phyloP scores from a whole-genome alignment of 2,888 invertebrate genomes.

The Idaea aversata region DNA sequence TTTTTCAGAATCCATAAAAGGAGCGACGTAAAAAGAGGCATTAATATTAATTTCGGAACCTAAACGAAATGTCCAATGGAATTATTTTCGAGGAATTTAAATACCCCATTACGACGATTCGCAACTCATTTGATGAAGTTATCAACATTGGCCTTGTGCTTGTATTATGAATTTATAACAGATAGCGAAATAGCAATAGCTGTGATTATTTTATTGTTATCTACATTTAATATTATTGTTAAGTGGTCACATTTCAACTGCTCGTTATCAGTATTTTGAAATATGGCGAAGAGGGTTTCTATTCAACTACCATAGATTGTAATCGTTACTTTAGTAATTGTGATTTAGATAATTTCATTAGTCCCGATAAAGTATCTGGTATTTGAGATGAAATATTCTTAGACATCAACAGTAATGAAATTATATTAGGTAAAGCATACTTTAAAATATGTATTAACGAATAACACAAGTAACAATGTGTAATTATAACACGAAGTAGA shows the following conservation, averaged over 20 bases:
- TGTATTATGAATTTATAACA: conserved; percentile 19
- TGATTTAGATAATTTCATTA: neutral
- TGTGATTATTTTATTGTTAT: conserved; percentile 23
- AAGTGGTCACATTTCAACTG: neutral
- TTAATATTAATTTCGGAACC: conserved; percentile 4
- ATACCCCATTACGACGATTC: conserved; percentile 18
- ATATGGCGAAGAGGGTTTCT: neutral
- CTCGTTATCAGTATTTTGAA: neutral
- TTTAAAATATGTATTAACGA: neutral
- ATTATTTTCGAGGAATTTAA: conserved; percentile 18
- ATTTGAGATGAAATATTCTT: neutral
- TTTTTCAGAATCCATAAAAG: conserved; percentile 1
- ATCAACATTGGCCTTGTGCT: conserved; percentile 33
- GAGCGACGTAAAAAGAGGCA: neutral
- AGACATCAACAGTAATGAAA: neutral
- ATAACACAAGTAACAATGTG: neutral
- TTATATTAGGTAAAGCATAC: neutral
- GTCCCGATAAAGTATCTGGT: neutral
- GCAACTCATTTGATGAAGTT: conserved; percentile 24
- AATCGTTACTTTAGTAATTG: neutral
- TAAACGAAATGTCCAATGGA: conserved; percentile 15
- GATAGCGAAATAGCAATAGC: conserved; percentile 29
- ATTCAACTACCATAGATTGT: neutral
- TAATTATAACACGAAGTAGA: conserved; percentile 11
- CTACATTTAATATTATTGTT: conserved; percentile 10